Conservation (phyloP, 2,797 vertebrate genomes). For the Cynopterus sphinx region DNA sequence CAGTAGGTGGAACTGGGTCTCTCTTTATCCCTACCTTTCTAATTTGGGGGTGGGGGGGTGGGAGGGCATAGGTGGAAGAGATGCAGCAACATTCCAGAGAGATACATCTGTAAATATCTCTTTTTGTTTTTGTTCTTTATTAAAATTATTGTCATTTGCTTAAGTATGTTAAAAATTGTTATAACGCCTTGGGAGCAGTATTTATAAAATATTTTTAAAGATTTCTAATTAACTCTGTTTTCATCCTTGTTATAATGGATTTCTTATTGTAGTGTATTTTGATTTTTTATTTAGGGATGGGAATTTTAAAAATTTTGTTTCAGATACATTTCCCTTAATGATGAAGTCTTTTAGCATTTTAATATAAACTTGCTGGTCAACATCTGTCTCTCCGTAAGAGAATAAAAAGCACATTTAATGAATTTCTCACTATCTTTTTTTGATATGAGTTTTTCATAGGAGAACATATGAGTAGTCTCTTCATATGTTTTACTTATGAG, state of each 20-base stretch:
- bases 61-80: not conserved
- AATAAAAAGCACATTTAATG: not conserved
- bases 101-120: not conserved
- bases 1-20: not conserved
- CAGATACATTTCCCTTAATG: not conserved
- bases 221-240: constrained; percentile 40
- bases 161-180: not conserved
- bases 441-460: not conserved
- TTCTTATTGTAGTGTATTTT: constrained; percentile 41
- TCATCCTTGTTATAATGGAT: not conserved
- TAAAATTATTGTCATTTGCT: not conserved
- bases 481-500: not conserved
- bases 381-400: not conserved
- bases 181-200: not conserved
- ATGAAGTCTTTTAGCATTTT: constrained; percentile 1
- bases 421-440: not conserved
- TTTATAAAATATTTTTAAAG: not conserved
- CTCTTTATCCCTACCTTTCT: not conserved
- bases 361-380: not conserved
- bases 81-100: not conserved
- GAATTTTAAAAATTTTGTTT: constrained; percentile 1
- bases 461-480: not conserved
- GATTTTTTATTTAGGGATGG: constrained; percentile 20
- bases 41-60: not conserved
- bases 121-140: not conserved